Conservation (phyloP, 1,140 invertebrate genomes). For the Bilobella aurantiaca region DNA sequence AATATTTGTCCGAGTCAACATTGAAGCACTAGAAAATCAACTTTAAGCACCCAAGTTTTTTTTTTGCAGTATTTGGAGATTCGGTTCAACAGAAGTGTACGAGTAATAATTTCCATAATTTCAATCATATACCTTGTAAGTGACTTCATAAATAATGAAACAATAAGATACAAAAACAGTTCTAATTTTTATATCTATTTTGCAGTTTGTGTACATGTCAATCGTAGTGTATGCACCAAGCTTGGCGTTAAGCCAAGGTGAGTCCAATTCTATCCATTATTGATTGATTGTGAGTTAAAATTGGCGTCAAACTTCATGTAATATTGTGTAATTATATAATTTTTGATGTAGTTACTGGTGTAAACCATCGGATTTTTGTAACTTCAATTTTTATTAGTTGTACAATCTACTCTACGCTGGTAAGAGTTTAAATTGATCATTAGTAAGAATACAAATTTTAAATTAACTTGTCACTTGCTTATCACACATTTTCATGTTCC, state of each 20-base stretch:
- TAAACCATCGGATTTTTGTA: too few relatives aligned
- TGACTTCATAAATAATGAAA: not conserved
- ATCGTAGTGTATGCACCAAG: not conserved
- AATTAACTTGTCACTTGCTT: too few relatives aligned
- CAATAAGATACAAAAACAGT: not conserved
- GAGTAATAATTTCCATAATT: not conserved
- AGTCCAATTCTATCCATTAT: not conserved
- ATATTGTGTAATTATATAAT: not conserved
- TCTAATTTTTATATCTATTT: not conserved
- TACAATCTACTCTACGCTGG: not conserved
- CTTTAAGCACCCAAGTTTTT: too few relatives aligned
- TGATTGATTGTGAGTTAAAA: too few relatives aligned
- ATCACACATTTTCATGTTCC: too few relatives aligned
- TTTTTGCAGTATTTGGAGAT: not conserved
- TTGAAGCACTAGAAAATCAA: not conserved
- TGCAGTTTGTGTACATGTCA: not conserved
- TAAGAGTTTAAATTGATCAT: constrained; percentile 41
- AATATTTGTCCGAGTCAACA: not conserved
- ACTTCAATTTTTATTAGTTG: not conserved
- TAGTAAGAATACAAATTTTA: too few relatives aligned
- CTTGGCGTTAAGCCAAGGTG: not conserved
- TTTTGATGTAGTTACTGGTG: not conserved
- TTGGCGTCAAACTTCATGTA: not conserved
- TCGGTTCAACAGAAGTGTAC: not conserved
- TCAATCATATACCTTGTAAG: not conserved